Conservation (phyloP, 1,140 invertebrate genomes). For the Musca vetustissima region DNA sequence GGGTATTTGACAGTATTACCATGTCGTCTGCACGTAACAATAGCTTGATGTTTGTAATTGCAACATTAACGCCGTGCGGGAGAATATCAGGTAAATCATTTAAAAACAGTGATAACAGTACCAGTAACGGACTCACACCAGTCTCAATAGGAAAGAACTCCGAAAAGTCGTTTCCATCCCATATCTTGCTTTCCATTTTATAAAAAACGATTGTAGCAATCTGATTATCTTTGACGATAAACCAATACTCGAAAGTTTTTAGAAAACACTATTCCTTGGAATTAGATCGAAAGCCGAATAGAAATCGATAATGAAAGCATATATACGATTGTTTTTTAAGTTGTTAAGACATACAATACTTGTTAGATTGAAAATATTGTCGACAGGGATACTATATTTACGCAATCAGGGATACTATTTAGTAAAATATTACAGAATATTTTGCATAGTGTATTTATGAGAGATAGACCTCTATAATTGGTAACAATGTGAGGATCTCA, state of each 20-base stretch:
- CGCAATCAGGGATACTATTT: too few relatives aligned
- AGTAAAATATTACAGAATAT: too few relatives aligned
- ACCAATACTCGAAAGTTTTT: neutral
- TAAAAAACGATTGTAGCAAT: neutral
- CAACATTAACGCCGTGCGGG: too few relatives aligned
- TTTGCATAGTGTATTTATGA: too few relatives aligned
- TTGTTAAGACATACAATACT: constrained; percentile 3
- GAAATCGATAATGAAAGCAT: neutral
- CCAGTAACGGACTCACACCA: neutral
- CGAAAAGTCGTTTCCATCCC: neutral
- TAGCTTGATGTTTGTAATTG: too few relatives aligned
- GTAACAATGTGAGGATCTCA: too few relatives aligned
- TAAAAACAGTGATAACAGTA: neutral
- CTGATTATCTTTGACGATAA: neutral
- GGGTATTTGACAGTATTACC: too few relatives aligned
- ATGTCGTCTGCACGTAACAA: too few relatives aligned
- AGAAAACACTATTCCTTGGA: neutral
- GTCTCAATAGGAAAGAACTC: neutral
- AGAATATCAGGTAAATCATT: constrained; percentile 6
- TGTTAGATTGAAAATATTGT: constrained; percentile 18
- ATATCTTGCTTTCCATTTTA: neutral
- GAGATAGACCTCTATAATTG: too few relatives aligned
- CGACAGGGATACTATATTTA: neutral
- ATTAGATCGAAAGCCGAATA: neutral
- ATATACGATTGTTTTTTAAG: neutral